These are phyloP conservation scores for Muscicapa comitata DNA, from an alignment of 2,797 vertebrate genomes.

Conservation along the genomic window DNA sequence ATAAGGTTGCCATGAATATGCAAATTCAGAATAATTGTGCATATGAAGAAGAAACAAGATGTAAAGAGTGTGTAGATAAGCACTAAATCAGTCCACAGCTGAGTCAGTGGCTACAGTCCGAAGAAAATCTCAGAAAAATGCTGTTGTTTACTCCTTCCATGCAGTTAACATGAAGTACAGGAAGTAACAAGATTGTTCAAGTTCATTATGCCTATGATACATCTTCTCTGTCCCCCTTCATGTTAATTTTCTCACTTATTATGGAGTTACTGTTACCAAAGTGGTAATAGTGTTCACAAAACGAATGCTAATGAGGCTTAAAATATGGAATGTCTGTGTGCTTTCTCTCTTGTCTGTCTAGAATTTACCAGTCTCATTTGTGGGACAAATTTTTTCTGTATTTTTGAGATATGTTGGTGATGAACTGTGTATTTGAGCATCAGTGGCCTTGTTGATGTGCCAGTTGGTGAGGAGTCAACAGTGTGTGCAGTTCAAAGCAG, in stretches of 20 bases:
- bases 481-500: neutral
- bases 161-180: neutral
- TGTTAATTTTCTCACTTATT: neutral
- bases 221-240: neutral
- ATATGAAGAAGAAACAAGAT: neutral
- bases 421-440: neutral
- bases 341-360: neutral
- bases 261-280: neutral
- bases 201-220: neutral
- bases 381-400: neutral
- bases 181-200: neutral
- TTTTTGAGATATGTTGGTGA: neutral
- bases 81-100: neutral
- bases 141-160: neutral
- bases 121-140: neutral
- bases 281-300: neutral
- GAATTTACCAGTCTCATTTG: neutral
- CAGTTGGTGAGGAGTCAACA: neutral
- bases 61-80: neutral
- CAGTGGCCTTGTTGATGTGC: neutral
- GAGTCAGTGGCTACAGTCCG: neutral
- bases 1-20: neutral
- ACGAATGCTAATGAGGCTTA: neutral
- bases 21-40: neutral
- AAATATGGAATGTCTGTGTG: neutral